Evolutionary conservation across 2,113 vertebrate genomes (phyloP).

Genomic region (Ochotona princeps): DNA sequence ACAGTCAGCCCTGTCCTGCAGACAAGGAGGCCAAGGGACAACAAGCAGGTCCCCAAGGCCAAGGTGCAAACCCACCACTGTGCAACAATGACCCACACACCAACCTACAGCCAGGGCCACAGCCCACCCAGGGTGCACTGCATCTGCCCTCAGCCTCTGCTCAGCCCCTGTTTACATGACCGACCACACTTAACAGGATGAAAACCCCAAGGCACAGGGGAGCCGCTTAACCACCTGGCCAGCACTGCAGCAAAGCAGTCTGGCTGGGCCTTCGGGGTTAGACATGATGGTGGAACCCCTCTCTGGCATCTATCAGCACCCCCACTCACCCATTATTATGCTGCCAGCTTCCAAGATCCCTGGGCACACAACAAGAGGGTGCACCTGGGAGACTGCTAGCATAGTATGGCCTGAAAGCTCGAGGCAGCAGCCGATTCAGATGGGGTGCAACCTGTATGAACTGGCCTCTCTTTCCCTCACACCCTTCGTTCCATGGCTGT

Average conservation of each 20-base stretch:
- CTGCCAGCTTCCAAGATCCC: constrained; percentile 3
- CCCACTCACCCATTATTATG: background rate
- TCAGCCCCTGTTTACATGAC: background rate
- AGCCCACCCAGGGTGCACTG: too few species aligned
- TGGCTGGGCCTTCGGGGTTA: background rate
- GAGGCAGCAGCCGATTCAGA: background rate
- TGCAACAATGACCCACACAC: background rate
- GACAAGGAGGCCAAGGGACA: background rate
- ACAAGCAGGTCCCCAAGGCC: too few species aligned
- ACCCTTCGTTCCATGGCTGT: background rate
- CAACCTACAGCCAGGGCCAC: background rate
- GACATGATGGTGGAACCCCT: background rate
- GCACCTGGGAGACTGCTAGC: background rate
- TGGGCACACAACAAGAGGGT: background rate
- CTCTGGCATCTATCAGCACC: background rate
- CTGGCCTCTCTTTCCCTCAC: background rate
- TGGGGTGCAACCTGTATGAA: background rate
- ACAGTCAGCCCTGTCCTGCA: background rate
- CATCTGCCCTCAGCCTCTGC: background rate
- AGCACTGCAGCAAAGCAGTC: background rate
- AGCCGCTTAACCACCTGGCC: background rate
- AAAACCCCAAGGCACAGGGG: background rate
- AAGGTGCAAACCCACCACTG: too few species aligned
- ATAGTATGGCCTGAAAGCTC: background rate
- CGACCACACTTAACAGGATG: background rate